Evolutionary conservation across 2,888 invertebrate species (phyloP).

Genomic region (Scotopteryx bipunctaria): DNA sequence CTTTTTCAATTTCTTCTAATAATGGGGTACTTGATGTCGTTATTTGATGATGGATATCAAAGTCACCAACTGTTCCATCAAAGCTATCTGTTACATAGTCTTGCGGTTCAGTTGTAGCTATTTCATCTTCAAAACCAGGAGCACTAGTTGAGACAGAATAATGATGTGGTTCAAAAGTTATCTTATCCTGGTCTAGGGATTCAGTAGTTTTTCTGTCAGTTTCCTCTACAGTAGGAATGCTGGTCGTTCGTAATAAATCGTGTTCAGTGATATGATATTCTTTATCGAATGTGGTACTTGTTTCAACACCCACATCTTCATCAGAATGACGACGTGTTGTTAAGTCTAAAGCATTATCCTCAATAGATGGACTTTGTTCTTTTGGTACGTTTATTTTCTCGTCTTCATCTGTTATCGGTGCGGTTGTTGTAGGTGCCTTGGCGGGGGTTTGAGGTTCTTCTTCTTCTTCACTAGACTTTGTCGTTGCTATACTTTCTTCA

Average conservation of each 20-base stretch:
- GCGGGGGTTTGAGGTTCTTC: conserved; percentile 3
- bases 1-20: conserved; percentile 43
- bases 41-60: conserved; percentile 22
- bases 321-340: conserved; percentile 8
- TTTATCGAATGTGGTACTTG: conserved; percentile 22
- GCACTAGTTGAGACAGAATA: conserved; percentile 22
- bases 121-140: conserved; percentile 33
- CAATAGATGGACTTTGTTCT: conserved; percentile 12
- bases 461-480: conserved; percentile 13
- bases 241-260: conserved; percentile 9
- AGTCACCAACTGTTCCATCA: conserved; percentile 15
- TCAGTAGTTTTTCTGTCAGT: conserved; percentile 23
- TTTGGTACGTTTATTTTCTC: conserved; percentile 8
- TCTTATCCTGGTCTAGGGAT: conserved; percentile 10
- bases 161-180: conserved; percentile 12
- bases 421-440: conserved; percentile 11
- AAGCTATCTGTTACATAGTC: conserved; percentile 14
- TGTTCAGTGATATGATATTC: conserved; percentile 10
- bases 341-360: conserved; percentile 5
- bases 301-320: conserved; percentile 22
- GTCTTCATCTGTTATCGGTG: conserved; percentile 16
- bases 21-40: conserved; percentile 36
- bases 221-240: conserved; percentile 20
- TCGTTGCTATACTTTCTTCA: conserved; percentile 14
- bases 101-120: conserved; percentile 33